Evolutionary conservation across 2,797 vertebrate species (phyloP), one percentile per base, ranked within the genome.

Genomic region (Sylvilagus floridanus): DNA sequence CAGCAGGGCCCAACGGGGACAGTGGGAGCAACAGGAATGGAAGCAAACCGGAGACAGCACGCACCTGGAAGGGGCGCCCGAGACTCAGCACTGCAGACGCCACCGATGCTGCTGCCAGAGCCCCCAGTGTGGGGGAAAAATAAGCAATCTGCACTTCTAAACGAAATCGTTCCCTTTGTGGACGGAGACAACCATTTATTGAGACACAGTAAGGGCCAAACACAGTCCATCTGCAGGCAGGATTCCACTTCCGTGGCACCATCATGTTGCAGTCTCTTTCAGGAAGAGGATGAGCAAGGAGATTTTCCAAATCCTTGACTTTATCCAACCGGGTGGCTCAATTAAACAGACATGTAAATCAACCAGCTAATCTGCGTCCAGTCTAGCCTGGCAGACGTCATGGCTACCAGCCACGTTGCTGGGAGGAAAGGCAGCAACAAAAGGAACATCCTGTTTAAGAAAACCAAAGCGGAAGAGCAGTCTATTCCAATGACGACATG

Each of bases 381-480:
- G 14, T 32, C 52, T 63, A 24, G 57, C 21, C 60, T 13, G 22
- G 52, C 30, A 73, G 78, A 79, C 37, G 13, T 52, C 21, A 14
- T 2, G 14, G 63, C 17, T n/a, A 24, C 26, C 28, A 37, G 22
- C 2, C 11, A n/a, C 4, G 2, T 1, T 2, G 3, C 1, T 47
- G 63, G 57, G 47, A 85, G 60, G 32, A 66, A 71, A 24, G 22
- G 37, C 72, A 69, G 62, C 86, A 60, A 66, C 10, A 63, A 19
- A 66, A 26, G 26, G 7, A 42, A 50, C 0, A 1, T 8, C 26
- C 54, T 75, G 32, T 16, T 89, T 78, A 76, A 22, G 1, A 68
- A 83, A 7, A 47, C 17, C 37, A 60, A 50, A 47, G 76, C 86
- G 4, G 37, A 69, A 62, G 0, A 50, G 52, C 50, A 2, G 22